Percentiles rank a stretch among this genome's conserved stretches.
Evolutionary conservation across 2,888 invertebrate genomes (phyloP).

Genomic region (Andrena fulva): DNA sequence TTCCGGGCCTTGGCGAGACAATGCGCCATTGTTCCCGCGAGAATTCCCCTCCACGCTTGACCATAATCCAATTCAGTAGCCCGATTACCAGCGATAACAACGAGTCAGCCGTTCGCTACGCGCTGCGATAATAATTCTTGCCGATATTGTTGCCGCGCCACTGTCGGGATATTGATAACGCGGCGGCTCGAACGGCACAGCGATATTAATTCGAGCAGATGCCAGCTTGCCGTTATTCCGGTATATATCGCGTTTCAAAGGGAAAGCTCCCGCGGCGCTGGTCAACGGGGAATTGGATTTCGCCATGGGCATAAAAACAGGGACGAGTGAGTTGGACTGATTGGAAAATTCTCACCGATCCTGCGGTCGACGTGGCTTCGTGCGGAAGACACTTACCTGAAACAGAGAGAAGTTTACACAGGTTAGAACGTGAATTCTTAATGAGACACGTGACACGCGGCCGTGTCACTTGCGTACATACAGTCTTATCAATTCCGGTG

Average conservation of each 20-base stretch:
- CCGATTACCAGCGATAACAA: not conserved
- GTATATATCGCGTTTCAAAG: not conserved
- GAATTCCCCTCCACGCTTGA: not conserved
- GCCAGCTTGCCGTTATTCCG: not conserved
- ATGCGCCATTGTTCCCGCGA: not conserved
- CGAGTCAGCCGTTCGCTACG: not conserved
- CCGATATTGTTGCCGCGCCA: conserved; percentile 1
- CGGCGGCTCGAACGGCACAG: not conserved
- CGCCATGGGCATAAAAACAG: not conserved
- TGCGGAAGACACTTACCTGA: conserved; percentile 53
- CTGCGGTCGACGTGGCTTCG: not conserved
- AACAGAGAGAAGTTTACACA: conserved; percentile 37
- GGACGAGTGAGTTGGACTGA: not conserved
- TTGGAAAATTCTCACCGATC: conserved; percentile 38
- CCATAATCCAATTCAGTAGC: not conserved
- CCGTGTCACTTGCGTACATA: conserved; percentile 23
- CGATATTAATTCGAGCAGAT: conserved; percentile 8
- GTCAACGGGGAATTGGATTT: not conserved
- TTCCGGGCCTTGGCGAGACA: conserved; percentile 11
- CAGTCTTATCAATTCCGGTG: conserved; percentile 30
- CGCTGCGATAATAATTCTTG: not conserved
- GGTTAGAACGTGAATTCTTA: not conserved
- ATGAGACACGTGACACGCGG: conserved; percentile 1
- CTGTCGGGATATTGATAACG: conserved; percentile 19
- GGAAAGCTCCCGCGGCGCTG: not conserved